Evolutionary conservation across 2,113 vertebrate genomes (phyloP), one percentile per base, ranked within the genome.

Genomic region (Corythoichthys haematopterus): DNA sequence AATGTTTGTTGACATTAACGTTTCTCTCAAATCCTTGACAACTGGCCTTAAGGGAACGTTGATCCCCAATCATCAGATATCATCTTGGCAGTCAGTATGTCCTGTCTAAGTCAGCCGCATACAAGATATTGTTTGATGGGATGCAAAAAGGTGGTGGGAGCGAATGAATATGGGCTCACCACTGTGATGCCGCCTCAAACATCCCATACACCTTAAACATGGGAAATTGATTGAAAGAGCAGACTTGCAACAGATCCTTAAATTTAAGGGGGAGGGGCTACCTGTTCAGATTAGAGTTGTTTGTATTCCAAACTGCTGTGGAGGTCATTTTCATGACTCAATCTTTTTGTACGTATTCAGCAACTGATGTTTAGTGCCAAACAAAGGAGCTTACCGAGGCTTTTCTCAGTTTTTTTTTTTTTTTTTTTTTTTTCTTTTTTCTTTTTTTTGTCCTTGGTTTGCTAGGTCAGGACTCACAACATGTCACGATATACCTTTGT

Each of bases 31-130:
- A 77, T 68, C 85, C 83, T 63, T 75, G 79, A 74, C 72, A 85
- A 87, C 84, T 46, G 48, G 65, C 75, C 79, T 78, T 14, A 5
- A 69, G 58, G 78, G 59, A 33, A 38, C 74, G 68, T 68, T 45
- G 75, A 71, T 84, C 68, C 62, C 77, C 65, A 80, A 74, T 87
- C 79, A 78, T 83, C 78, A 81, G 79, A 84, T 78, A 76, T 70
- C 76, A 79, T 81, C 80, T 75, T 78, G 65, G 71, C 79, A 79
- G 74, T 71, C 76, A 67, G 8, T 0, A 37, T 78, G 80, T 75
- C 71, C 37, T 10, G 43, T 15, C 71, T 80, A 52, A 82, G 71
- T 79, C 70, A 63, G 73, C 47, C 43, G 33, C 51, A 60, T 59
- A 68, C 53, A 66, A 33, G 47, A 53, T 63, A 36, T 56, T 66